Conservation (phyloP, 2,797 vertebrate genomes). For the Xerus rutilus region DNA sequence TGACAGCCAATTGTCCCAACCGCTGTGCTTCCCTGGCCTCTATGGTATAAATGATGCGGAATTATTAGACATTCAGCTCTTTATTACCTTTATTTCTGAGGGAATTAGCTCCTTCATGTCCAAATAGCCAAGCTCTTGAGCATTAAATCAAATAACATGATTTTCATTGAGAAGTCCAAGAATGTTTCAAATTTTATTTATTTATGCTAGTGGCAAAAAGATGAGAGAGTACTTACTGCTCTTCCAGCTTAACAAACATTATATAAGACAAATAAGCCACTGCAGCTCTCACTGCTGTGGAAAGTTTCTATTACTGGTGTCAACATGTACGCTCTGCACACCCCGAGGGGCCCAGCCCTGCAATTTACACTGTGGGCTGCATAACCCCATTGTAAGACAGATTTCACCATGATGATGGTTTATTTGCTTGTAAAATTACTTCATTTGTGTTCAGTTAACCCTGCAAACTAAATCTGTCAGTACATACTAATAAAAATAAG, state of each 20-base stretch:
- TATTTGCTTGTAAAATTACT: background rate
- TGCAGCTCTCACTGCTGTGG: fast-evolving
- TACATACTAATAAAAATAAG: background rate
- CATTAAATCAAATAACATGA: background rate
- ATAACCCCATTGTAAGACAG: fast-evolving
- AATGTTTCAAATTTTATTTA: fast-evolving
- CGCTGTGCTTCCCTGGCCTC: background rate
- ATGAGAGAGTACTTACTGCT: background rate
- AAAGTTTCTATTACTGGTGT: fast-evolving
- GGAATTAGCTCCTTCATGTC: background rate
- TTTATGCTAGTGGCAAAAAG: background rate
- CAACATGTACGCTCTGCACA: background rate
- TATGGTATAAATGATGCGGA: fast-evolving
- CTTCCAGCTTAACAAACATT: fast-evolving
- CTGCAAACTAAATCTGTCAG: background rate
- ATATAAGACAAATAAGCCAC: background rate
- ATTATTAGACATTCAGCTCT: background rate
- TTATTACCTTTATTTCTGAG: background rate
- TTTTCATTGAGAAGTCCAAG: background rate
- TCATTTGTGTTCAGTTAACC: background rate
- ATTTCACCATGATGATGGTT: fast-evolving
- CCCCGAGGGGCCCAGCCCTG: background rate
- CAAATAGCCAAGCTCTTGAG: background rate
- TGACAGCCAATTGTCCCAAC: no score
- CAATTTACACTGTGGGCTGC: fast-evolving